Evolutionary conservation across 2,888 invertebrate species (phyloP), one percentile per base, ranked within the genome.

Genomic region (Scaptomyza caliginosa): DNA sequence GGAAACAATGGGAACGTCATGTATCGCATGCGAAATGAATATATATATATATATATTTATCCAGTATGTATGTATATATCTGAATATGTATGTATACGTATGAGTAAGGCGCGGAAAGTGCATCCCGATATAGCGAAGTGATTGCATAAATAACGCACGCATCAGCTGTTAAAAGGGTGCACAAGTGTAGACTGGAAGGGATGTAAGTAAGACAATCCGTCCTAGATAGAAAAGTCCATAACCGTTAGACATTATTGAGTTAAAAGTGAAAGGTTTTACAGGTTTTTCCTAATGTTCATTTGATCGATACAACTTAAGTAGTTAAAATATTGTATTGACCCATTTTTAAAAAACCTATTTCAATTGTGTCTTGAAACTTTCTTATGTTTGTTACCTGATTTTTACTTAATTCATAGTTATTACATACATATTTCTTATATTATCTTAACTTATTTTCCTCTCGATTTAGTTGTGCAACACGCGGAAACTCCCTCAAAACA

Each of bases 1-100:
- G 74, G 67, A 88, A 88, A 86, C 81, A 84, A 86, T 87, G 74
- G 70, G 65, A 74, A 58, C 69, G 60, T 57, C 74, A 72, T 80
- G 81, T 77, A 80, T 76, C 81, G 69, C 67, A 76, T 69, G 62
- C 43, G 60, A 39, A 66, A 84, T 64, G 36, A 58, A 17, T 21
- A 7, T 11, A 28, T 16, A 49, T 34, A 56, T 51, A 48, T n/a
- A 40, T 19, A 36, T 36, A 42, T 48, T 13, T 17, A 42, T 3
- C 46, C 28, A 28, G 40, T 32, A 36, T 13, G n/a, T 32, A 34
- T 21, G 23, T 24, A 24, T 39, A 42, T 24, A 32, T 10, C 40
- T 34, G 17, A 21, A 36, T 36, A 3, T 13, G 34, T 24, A 17
- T 48, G 13, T 11, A 39, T 40, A 45, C 10, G 45, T 24, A 55